Percentiles rank a stretch among this genome's conserved stretches.
phyloP scores from a whole-genome alignment of 2,888 invertebrate species.

The Disparrhopalites patrizii region DNA sequence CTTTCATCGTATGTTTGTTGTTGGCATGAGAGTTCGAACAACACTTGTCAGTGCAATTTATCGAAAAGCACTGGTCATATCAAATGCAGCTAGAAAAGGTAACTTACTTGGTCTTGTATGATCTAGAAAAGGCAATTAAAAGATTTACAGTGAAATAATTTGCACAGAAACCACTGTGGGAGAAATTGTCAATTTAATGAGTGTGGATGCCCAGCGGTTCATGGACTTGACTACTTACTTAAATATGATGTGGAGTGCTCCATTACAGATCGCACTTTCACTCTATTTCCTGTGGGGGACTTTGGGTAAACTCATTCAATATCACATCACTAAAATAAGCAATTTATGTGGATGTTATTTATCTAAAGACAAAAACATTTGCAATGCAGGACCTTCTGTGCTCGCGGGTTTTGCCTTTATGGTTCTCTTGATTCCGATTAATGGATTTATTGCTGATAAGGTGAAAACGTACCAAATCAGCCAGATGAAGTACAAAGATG shows the following conservation, averaged over 20 bases:
- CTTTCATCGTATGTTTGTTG: constrained; percentile 56
- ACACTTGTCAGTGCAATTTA: constrained; percentile 58
- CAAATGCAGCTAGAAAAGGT: constrained; percentile 43
- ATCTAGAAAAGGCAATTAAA: too few species aligned
- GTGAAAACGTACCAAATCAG: constrained; percentile 54
- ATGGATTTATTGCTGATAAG: constrained; percentile 53
- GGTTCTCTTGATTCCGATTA: constrained; percentile 57
- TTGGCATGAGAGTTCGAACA: constrained; percentile 59
- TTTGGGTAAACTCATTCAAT: constrained; percentile 50
- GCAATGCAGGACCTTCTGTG: constrained; percentile 57
- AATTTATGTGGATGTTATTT: too few species aligned
- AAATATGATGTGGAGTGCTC: constrained; percentile 56
- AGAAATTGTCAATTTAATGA: constrained; percentile 89
- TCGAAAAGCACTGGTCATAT: constrained; percentile 53
- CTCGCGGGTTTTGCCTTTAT: constrained; percentile 58
- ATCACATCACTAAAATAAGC: too few species aligned
- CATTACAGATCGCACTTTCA: constrained; percentile 56
- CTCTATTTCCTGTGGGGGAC: constrained; percentile 56
- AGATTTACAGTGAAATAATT: not conserved
- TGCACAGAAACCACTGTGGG: constrained; percentile 66
- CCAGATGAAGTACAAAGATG: constrained; percentile 59
- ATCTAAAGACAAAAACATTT: too few species aligned
- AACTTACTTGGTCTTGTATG: not conserved
- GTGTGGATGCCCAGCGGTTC: constrained; percentile 84
- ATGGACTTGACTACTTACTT: constrained; percentile 57